These are phyloP conservation scores for Tragulus kanchil DNA, from an alignment of 2,113 vertebrate species.

Conservation along the genomic window DNA sequence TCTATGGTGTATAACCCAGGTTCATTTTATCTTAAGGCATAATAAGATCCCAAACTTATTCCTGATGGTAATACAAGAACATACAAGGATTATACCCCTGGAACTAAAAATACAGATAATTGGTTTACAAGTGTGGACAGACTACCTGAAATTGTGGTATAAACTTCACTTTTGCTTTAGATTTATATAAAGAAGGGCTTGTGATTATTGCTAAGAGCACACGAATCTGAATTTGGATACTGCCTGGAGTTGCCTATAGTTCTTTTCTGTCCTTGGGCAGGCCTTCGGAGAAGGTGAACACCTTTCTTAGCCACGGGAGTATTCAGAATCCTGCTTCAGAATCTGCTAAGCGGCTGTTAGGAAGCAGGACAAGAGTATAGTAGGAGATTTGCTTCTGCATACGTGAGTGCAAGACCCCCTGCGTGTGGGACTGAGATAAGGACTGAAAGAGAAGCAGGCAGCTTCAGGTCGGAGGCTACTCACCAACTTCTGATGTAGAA, in stretches of 20 bases:
- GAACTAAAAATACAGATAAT: neutral
- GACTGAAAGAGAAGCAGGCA: neutral
- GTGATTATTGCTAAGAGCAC: neutral
- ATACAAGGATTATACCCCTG: neutral
- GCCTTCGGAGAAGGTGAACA: neutral
- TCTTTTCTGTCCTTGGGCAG: neutral
- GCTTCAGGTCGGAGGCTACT: neutral
- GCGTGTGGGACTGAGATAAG: neutral
- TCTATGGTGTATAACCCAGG: neutral
- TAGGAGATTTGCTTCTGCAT: neutral
- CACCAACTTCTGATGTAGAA: neutral
- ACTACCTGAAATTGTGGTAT: neutral
- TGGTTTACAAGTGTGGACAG: neutral
- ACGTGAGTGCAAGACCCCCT: neutral
- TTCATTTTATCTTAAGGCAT: conserved; percentile 15
- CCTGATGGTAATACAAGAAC: neutral
- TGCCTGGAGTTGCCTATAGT: neutral
- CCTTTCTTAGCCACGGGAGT: neutral
- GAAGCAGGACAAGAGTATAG: neutral
- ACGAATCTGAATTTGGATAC: conserved; percentile 19
- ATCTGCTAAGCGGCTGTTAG: neutral
- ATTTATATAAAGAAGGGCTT: conserved; percentile 26
- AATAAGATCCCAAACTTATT: neutral
- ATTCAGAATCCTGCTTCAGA: conserved; percentile 4
- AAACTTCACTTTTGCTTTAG: conserved; percentile 2